Percentiles rank a stretch among this genome's conserved stretches.
Evolutionary conservation across 2,113 vertebrate genomes (phyloP).

Genomic region (Eptesicus fuscus): DNA sequence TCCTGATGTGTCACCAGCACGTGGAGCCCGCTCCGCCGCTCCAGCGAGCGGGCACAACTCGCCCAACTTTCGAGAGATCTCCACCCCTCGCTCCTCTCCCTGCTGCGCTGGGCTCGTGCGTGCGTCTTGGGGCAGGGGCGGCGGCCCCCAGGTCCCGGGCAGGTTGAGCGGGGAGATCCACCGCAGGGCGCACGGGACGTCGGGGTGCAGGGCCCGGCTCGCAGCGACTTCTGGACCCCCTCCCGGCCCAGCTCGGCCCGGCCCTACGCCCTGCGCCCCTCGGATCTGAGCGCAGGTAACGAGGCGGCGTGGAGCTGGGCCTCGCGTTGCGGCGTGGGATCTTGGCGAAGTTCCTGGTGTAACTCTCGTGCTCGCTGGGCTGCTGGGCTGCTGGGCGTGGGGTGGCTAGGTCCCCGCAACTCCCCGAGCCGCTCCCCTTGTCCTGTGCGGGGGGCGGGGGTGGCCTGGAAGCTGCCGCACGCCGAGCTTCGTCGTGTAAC

Average conservation of each 20-base stretch:
- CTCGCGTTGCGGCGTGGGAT: neutral
- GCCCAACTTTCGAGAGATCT: slow-evolving; percentile 61
- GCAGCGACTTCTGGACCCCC: neutral
- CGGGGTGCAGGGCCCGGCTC: neutral
- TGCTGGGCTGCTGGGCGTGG: neutral
- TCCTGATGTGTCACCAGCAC: slow-evolving; percentile 74
- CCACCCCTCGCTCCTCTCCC: neutral
- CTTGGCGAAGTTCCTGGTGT: slow-evolving; percentile 44
- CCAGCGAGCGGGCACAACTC: neutral
- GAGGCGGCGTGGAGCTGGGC: slow-evolving; percentile 20
- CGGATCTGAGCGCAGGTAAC: slow-evolving; percentile 64
- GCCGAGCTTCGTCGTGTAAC: neutral
- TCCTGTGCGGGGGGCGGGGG: neutral
- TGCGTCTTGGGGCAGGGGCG: neutral
- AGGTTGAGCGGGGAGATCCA: neutral
- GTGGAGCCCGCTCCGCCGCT: slow-evolving; percentile 61
- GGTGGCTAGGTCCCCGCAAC: neutral
- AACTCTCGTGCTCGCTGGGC: neutral
- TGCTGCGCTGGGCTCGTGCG: neutral
- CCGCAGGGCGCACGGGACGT: neutral
- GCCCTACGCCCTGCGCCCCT: neutral
- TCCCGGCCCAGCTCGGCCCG: neutral
- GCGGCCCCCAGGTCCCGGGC: neutral
- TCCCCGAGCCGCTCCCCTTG: neutral
- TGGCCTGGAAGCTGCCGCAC: neutral